Base-by-base conservation (phyloP, 2,888 invertebrate species). In the Leucophenga montana region DNA sequence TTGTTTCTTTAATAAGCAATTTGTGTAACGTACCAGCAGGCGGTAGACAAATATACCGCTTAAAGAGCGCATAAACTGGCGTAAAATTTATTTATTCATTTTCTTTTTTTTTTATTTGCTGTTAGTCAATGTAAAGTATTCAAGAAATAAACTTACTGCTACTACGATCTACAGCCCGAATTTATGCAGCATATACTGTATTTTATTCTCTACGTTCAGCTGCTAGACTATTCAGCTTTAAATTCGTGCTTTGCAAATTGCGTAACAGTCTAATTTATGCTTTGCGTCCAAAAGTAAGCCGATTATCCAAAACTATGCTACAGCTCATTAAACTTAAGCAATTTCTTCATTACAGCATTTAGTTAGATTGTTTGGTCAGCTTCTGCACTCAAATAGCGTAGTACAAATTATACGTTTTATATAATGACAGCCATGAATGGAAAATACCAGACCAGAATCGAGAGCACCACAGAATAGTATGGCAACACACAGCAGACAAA, bases 331-430 rank as follows among this genome's bases (percentile, higher is more conserved):
- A 61, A 44, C 44, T 11, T 13, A 9, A 44, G 39, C 14, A 18
- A 61, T 18, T 61, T 22, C 27, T 27, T 9, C 31, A 57, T 57
- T 57, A 57, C n/a, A 27, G 18, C n/a, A 3, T 50, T 50, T 8
- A 11, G 39, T 39, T 8, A 39, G 39, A 39, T 39, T 39, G 39
- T 39, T 39, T 8, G 39, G 1, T 11, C 39, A 22, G 56, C 56
- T 4, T 56, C 14, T n/a, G 18, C 27, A 22, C 18, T 11, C 39
- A 3, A 20, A 6, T 44, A 61, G 44, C 27, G 18, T 44, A 11
- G 9, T 27, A 20, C 61, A 61, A 44, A 61, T 61, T 61, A 44
- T 44, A 61, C 20, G 13, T 61, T 61, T 61, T 39, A 27, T 33
- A 61, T 44, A 61, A 61, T 61, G 61, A 44, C 44, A 44, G 31